Evolutionary conservation across 2,888 invertebrate genomes (phyloP), one percentile per base, ranked within the genome.

Genomic region (Blastobasis adustella): DNA sequence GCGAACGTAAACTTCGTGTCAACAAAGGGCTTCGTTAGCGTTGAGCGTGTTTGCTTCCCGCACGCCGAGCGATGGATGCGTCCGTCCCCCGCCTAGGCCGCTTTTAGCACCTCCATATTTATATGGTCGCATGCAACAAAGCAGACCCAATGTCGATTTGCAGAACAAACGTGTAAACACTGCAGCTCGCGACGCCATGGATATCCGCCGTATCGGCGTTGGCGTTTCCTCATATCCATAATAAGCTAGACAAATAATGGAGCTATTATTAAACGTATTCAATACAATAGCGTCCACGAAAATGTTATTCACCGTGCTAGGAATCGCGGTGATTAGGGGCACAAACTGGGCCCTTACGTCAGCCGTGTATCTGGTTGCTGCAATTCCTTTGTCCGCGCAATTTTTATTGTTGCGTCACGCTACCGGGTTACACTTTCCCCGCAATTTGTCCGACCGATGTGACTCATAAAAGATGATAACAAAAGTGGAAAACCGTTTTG

Each of bases 61-160:
- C 81, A 78, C 79, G 76, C 84, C 85, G 85, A 86, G 85, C 80
- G 70, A 67, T 84, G 86, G 86, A 86, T 83, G 77, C 83, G 75
- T 23, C 23, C 77, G 83, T 83, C 85, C 79, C 85, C 85, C 80
- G 77, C 76, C 67, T 74, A 69, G 82, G 74, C 78, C 82, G 83
- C 85, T 86, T 88, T 88, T 88, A 88, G 85, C 87, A 87, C 86
- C 87, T 87, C 79, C 81, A 78, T 86, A 88, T 86, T 88, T 87
- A 83, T 86, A 86, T 84, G 85, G 72, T 74, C 79, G 78, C 79
- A 77, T 76, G 76, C 79, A 77, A 76, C 76, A 76, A 71, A 78
- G 72, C 70, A 65, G 69, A 67, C 67, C 67, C 69, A 66, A 71
- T 71, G 75, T 69, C 74, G 82, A 83, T 82, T 85, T 85, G 87